Conservation (phyloP, 2,797 vertebrate species). For the Peromyscus nudipes region DNA sequence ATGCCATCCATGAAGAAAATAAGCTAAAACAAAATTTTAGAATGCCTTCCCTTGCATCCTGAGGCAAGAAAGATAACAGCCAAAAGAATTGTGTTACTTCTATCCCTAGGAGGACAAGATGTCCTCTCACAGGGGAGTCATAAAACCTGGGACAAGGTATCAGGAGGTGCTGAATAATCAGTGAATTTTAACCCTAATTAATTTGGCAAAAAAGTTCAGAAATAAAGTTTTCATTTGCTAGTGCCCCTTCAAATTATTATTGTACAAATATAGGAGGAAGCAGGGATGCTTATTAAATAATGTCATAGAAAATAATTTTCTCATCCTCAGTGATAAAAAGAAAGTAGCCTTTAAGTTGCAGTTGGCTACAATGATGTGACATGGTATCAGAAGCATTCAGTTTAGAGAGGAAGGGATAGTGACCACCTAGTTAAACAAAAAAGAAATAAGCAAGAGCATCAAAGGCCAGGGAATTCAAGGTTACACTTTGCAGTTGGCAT, state of each 20-base stretch:
- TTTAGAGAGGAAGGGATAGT: background rate
- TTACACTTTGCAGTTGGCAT: background rate
- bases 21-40: background rate
- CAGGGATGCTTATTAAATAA: background rate
- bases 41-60: background rate
- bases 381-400: background rate
- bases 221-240: background rate
- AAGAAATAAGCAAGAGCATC: background rate
- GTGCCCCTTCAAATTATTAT: background rate
- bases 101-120: background rate
- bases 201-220: background rate
- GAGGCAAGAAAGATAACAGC: slow-evolving; percentile 18
- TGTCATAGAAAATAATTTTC: background rate
- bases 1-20: background rate
- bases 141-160: background rate
- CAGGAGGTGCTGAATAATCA: background rate
- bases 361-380: background rate
- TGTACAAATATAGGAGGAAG: background rate
- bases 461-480: background rate
- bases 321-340: background rate
- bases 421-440: background rate
- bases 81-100: background rate
- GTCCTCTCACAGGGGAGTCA: background rate
- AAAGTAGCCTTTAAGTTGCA: background rate
- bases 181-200: background rate